Evolutionary conservation across 2,113 vertebrate species (phyloP).

Genomic region (Drymodes brunneopygia): DNA sequence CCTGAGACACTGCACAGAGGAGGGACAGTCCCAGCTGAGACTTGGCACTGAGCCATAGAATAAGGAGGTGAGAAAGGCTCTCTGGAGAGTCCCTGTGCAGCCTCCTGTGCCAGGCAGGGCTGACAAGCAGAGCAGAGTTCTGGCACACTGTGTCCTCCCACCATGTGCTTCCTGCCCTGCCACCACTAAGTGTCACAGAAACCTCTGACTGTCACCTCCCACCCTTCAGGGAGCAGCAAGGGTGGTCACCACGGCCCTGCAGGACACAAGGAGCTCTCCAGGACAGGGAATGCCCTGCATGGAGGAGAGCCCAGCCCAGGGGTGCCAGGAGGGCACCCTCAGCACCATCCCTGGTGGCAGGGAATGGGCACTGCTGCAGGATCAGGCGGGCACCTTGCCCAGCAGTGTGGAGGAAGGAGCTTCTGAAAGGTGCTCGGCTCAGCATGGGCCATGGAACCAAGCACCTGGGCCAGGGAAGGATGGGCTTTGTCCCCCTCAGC

Average conservation of each 20-base stretch:
- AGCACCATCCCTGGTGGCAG: too few relatives aligned
- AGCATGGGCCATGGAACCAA: background rate
- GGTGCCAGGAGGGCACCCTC: background rate
- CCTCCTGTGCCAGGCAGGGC: background rate
- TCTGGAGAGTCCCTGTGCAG: background rate
- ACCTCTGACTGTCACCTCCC: background rate
- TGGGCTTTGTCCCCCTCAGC: background rate
- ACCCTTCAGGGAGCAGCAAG: fast-evolving
- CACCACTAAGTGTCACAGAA: background rate
- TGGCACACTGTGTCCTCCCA: background rate
- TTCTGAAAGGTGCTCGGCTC: background rate
- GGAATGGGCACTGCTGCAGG: background rate
- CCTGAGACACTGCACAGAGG: background rate
- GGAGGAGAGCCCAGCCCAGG: fast-evolving
- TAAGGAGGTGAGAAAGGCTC: background rate
- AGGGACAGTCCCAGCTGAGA: background rate
- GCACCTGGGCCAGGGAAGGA: background rate
- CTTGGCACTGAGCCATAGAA: background rate
- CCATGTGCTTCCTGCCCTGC: background rate
- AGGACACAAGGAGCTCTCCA: fast-evolving
- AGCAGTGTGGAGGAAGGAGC: background rate
- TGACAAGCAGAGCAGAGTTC: background rate
- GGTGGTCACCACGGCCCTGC: fast-evolving
- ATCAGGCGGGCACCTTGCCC: fast-evolving
- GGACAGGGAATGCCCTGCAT: fast-evolving